Evolutionary conservation across 2,113 vertebrate species (phyloP), one percentile per base, ranked within the genome.

Genomic region (Mastomys coucha): DNA sequence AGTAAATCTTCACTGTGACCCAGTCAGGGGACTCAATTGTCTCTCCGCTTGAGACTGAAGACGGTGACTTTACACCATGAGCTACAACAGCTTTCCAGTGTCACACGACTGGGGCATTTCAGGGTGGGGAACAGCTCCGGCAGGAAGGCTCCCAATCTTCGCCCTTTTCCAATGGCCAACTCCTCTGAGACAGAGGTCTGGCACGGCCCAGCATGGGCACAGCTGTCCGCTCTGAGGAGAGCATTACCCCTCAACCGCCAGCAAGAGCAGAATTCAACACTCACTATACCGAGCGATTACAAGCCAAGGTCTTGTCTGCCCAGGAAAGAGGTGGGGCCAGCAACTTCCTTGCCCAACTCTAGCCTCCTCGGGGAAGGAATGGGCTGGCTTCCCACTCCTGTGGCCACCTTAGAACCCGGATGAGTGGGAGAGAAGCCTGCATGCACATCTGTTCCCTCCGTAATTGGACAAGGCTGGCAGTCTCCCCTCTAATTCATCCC

Each of bases 131-230:
- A 28, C 26, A 9, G 19, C 49, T 9, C 20, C 19, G 7, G 45
- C 77, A 7, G 24, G 56, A 14, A 11, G 63, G 58, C 3, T 4
- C 20, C 65, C 56, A 5, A 0, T 1, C 0, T 9, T 26, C 22
- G 16, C n/a, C 24, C 17, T 19, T 33, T 22, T 49, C 39, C 42
- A 1, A 49, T 31, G 42, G 3, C 49, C 24, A 7, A 0, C 0
- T 16, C 76, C 76, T 69, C 49, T 22, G 19, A 0, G 10, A 58
- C n/a, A 17, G 26, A 24, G 78, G 26, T 36, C 33, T 7, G 60
- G 45, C 42, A n/a, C 1, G 7, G 84, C 7, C 73, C 39, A 31
- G 36, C 2, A 0, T 1, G 56, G 82, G 51, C 36, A 5, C 20
- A 5, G 4, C 58, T 51, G 0, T n/a, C 51, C 4, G 7, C 67